phyloP scores from a whole-genome alignment of 2,888 invertebrate genomes.

The Hoplodrina blanda region DNA sequence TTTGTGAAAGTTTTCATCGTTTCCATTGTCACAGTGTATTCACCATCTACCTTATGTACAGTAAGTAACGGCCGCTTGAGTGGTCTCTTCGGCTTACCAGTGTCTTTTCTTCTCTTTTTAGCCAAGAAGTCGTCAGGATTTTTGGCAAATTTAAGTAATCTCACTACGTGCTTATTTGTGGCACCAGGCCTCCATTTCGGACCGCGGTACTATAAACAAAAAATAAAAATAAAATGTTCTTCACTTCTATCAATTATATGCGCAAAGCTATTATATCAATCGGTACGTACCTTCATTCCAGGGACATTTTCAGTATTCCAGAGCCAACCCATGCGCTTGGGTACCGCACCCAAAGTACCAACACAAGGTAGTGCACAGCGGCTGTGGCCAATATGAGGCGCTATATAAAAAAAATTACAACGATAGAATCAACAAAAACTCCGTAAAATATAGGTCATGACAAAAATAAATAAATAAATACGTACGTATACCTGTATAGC shows the following conservation, averaged over 20 bases:
- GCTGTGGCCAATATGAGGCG: slow-evolving; percentile 86
- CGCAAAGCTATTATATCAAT: neutral
- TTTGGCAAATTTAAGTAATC: slow-evolving; percentile 80
- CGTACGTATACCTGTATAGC: slow-evolving; percentile 89
- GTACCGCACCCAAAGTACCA: slow-evolving; percentile 78
- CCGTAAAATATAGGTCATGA: neutral
- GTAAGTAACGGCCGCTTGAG: slow-evolving; percentile 82
- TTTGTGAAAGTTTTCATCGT: slow-evolving; percentile 82
- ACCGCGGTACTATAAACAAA: slow-evolving; percentile 80
- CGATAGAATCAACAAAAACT: neutral
- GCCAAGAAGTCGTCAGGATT: slow-evolving; percentile 78
- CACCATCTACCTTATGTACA: slow-evolving; percentile 85
- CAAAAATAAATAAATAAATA: slow-evolving; percentile 61
- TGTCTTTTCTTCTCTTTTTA: slow-evolving; percentile 80
- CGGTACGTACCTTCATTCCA: slow-evolving; percentile 80
- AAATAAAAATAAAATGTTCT: slow-evolving; percentile 54
- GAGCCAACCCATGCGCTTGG: slow-evolving; percentile 88
- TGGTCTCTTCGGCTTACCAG: slow-evolving; percentile 74
- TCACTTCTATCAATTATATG: neutral
- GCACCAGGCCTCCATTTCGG: slow-evolving; percentile 87
- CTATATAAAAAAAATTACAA: slow-evolving; percentile 65
- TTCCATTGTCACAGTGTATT: slow-evolving; percentile 86
- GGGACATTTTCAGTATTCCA: slow-evolving; percentile 85
- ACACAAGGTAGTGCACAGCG: slow-evolving; percentile 80
- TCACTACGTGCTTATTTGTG: slow-evolving; percentile 82